These are phyloP conservation scores for Platorchestia sp. DNA, from an alignment of 1,140 invertebrate species.

Conservation along the genomic window DNA sequence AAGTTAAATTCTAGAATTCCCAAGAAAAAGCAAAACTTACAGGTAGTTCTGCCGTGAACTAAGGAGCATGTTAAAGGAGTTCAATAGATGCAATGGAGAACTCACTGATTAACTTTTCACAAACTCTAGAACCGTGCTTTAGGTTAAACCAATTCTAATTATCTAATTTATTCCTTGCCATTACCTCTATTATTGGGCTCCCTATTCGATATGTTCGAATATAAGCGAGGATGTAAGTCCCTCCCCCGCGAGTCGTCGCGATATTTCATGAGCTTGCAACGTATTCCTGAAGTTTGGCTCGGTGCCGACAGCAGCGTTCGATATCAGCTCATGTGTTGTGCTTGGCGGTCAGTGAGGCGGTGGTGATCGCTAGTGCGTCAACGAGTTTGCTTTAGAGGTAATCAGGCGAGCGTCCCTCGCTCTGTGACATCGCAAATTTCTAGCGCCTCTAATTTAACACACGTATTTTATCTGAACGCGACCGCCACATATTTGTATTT, in stretches of 20 bases:
- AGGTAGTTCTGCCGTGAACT: not conserved
- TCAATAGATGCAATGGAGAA: not conserved
- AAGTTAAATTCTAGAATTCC: not conserved
- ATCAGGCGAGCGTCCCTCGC: not conserved
- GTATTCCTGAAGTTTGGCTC: not conserved
- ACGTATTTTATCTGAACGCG: not conserved
- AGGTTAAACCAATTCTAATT: not conserved
- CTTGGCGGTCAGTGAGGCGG: not conserved
- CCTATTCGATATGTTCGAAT: not conserved
- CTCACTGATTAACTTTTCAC: not conserved
- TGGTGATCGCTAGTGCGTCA: not conserved
- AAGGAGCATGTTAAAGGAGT: not conserved
- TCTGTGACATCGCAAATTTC: not conserved
- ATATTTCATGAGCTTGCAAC: not conserved
- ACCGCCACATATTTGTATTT: not conserved
- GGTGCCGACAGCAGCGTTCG: not conserved
- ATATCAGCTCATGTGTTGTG: not conserved
- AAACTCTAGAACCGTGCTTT: not conserved
- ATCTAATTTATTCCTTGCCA: not conserved
- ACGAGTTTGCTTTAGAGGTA: not conserved
- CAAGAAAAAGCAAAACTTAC: not conserved
- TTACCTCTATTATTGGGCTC: not conserved
- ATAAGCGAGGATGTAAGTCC: not conserved
- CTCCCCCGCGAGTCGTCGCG: not conserved
- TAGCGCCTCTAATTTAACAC: not conserved